Conservation (phyloP, 2,113 vertebrate species). For the Microtus ochrogaster region DNA sequence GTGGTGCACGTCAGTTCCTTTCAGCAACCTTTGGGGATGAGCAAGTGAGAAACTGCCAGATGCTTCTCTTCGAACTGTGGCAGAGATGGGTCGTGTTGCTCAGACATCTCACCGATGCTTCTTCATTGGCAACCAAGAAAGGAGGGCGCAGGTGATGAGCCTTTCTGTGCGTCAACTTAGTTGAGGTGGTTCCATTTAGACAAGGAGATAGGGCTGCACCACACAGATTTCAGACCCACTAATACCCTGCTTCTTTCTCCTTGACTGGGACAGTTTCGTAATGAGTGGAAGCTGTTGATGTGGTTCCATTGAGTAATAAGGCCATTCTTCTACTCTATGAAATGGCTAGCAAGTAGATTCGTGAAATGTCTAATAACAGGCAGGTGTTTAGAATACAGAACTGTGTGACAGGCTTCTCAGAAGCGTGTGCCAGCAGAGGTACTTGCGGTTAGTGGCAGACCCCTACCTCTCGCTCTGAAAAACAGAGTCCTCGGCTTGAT, state of each 20-base stretch:
- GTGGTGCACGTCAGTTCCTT: background rate
- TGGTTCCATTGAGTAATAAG: constrained; percentile 75
- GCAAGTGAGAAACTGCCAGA: background rate
- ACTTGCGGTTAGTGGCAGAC: background rate
- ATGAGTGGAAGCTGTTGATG: constrained; percentile 13
- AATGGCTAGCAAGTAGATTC: constrained; percentile 66
- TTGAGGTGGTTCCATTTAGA: background rate
- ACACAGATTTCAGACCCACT: background rate
- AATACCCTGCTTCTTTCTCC: background rate
- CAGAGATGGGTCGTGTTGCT: background rate
- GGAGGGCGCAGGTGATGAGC: background rate
- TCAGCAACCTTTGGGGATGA: background rate
- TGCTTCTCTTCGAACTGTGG: background rate
- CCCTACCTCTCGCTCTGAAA: background rate
- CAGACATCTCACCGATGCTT: background rate
- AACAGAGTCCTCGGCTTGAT: background rate
- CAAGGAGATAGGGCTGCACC: background rate
- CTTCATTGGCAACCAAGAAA: background rate
- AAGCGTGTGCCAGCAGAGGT: background rate
- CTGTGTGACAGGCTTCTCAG: background rate
- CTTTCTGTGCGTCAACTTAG: background rate
- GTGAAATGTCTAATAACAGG: constrained; percentile 64
- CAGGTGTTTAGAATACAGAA: constrained; percentile 68
- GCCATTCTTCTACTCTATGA: constrained; percentile 66
- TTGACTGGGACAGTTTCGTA: constrained; percentile 49